These are phyloP conservation scores for Ormyrus pomaceus DNA, from an alignment of 2,888 invertebrate species.

Conservation along the genomic window DNA sequence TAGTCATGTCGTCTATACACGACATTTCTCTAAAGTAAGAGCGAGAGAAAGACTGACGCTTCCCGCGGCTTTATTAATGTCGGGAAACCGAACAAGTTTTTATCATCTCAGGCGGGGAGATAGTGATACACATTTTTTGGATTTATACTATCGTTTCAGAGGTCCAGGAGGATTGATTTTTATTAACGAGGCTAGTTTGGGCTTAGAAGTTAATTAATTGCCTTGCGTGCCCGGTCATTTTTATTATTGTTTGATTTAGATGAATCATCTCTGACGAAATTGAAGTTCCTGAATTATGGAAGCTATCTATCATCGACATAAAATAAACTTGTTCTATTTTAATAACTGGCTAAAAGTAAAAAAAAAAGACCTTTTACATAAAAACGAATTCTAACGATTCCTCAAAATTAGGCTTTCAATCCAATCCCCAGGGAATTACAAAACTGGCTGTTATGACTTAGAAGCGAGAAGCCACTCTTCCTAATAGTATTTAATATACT, in stretches of 20 bases:
- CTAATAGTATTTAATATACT: conserved; percentile 16
- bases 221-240: neutral
- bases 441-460: neutral
- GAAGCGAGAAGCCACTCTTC: neutral
- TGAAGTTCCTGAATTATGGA: no score
- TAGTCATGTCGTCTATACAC: conserved; percentile 24
- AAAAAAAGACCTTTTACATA: neutral
- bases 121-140: neutral
- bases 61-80: conserved; percentile 6
- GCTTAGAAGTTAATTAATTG: neutral
- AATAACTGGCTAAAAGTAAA: no score
- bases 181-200: conserved; percentile 17
- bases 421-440: neutral
- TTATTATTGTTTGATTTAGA: no score
- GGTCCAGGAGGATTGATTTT: conserved; percentile 1
- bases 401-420: neutral
- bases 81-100: conserved; percentile 5
- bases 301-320: no score
- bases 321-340: no score
- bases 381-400: neutral
- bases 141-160: neutral
- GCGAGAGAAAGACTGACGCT: neutral
- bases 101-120: neutral
- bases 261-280: no score
- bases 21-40: neutral